Base-by-base conservation (phyloP, 2,113 vertebrate species). In the Dipodomys spectabilis region DNA sequence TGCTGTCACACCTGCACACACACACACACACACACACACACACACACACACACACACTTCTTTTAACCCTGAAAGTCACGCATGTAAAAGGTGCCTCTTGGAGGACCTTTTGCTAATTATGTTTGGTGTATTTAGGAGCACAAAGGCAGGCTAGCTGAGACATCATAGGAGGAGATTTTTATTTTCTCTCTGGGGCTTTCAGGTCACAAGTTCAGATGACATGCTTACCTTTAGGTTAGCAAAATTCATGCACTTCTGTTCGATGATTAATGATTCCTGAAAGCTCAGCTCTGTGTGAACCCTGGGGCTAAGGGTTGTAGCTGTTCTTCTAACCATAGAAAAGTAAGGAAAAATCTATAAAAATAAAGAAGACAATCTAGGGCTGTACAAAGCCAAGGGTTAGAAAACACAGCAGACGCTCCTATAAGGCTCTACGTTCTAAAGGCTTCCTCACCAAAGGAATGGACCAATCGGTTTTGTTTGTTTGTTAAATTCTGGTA, bases 151-250 rank as follows among this genome's bases (percentile, higher is more conserved):
- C 9, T 62, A 45, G 60, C 0, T 0, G 6, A 92, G 57, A 35
- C 68, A 10, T 68, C 35, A 78, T 23, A 60, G 57, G 81, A 64
- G 57, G 75, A 78, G 68, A 77, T 2, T 85, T 39, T 18, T 44
- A 68, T 81, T 93, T 94, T 86, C 82, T 74, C 19, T 74, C 28
- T 15, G 67, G 20, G 60, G 85, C 78, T 87, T 93, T 86, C 71
- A n/a, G 96, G 88, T 86, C 91, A 65, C 68, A 88, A 78, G 80
- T 91, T 93, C 86, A 91, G 91, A 86, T 64, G 44, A 78, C 9
- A 1, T 45, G 15, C 65, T 94, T 49, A 84, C 83, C 86, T 91
- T 91, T 89, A 69, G 30, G 45, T 90, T 74, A 81, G 72, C 49
- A 77, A 93, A 92, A 67, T 79, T 60, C 80, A 84, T 74, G 57